A percentile compares a stretch with the other conserved stretches of the same genome.
phyloP scores from a whole-genome alignment of 2,797 vertebrate genomes.

The Cryptoprocta ferox region DNA sequence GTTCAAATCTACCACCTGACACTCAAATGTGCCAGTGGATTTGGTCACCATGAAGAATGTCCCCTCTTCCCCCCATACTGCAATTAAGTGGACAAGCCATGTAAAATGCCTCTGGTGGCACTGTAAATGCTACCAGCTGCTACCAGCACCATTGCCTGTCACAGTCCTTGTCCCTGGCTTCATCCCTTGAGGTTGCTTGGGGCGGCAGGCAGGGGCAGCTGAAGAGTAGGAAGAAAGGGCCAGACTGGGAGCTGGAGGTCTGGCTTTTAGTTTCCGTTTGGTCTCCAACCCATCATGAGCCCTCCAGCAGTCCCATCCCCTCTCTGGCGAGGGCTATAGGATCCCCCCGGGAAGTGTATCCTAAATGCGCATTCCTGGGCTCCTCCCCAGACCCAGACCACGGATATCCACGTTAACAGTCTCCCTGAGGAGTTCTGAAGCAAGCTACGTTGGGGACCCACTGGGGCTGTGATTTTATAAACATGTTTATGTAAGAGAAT shows the following conservation, averaged over 20 bases:
- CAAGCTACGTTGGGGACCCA: background rate
- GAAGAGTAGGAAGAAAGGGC: background rate
- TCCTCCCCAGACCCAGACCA: background rate
- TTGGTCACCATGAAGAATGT: background rate
- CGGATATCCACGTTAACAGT: background rate
- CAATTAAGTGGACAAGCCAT: background rate
- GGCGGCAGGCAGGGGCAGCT: background rate
- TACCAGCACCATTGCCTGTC: background rate
- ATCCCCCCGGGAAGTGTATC: background rate
- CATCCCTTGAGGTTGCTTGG: background rate
- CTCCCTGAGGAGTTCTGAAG: background rate
- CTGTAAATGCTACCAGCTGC: background rate
- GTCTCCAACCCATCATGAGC: background rate
- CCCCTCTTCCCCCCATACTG: background rate
- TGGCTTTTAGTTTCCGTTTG: background rate
- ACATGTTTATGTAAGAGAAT: background rate
- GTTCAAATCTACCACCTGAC: background rate
- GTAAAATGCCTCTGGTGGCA: background rate
- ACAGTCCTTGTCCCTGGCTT: background rate
- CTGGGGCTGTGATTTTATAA: background rate
- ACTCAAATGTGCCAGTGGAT: background rate
- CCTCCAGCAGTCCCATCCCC: background rate
- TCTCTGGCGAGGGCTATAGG: background rate
- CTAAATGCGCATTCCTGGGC: background rate
- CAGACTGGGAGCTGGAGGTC: background rate